Evolutionary conservation across 2,888 invertebrate species (phyloP), one percentile per base, ranked within the genome.

Genomic region (Deilephila porcellus): DNA sequence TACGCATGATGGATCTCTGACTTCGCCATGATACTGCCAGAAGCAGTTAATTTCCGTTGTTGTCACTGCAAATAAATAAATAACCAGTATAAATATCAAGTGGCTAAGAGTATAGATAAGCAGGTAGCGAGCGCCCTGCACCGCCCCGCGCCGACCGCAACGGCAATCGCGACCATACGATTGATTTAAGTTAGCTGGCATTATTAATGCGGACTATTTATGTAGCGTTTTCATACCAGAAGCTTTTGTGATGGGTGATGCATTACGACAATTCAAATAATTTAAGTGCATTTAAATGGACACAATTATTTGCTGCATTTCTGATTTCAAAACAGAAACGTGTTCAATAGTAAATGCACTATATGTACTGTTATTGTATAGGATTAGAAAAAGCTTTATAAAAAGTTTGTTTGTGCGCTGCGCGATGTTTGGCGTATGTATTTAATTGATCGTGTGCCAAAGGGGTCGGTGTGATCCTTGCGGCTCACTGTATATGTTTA

Each of bases 1-100:
- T 74, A 76, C 72, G 70, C 70, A 84, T 87, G 86, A 87, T 88
- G 80, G 85, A 89, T 90, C 80, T 82, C 81, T 79, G 74, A 79
- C 79, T 80, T 79, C 72, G 80, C 80, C 79, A 78, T 80, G 77
- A 78, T 79, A 81, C 75, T 76, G 74, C 82, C 74, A 75, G 77
- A 76, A 80, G 80, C 81, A 73, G 82, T 81, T 81, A 78, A 85
- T 85, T 83, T 86, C 85, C 84, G 82, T 77, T 81, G 78, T 78
- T 72, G 73, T 71, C 74, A 77, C 71, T 76, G 78, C 76, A 79
- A 77, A 73, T 75, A 81, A 81, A 85, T 81, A 82, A 80, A 79
- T 81, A 76, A 76, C 74, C 64, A 67, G 8, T 45, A 45, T 37
- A 37, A 37, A 64, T 64, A 64, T 4, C 1, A 62, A 29, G 5